A percentile compares a stretch with the other conserved stretches of the same genome.
phyloP scores from a whole-genome alignment of 2,888 invertebrate species.

The Orchestes rusci region DNA sequence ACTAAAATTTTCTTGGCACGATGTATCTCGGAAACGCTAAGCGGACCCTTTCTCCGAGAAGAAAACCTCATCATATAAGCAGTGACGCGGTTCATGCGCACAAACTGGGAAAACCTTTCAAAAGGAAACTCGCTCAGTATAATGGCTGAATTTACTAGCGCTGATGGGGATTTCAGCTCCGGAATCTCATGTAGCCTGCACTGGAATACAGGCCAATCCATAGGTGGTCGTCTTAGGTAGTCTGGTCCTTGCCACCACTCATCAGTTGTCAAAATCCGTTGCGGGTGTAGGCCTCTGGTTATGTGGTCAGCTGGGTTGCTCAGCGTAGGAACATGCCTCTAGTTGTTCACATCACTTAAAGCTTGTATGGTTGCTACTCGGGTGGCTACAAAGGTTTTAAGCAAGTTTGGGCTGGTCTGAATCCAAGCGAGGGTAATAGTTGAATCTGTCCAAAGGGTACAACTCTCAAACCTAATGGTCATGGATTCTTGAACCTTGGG shows the following conservation, averaged over 20 bases:
- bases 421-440: conserved; percentile 23
- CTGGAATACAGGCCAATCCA: too few relatives aligned
- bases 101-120: conserved; percentile 5
- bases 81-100: not conserved
- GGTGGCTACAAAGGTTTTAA: conserved; percentile 26
- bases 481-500: conserved; percentile 9
- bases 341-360: conserved; percentile 3
- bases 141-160: too few relatives aligned
- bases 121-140: too few relatives aligned
- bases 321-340: conserved; percentile 19
- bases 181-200: too few relatives aligned
- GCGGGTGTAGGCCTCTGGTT: too few relatives aligned
- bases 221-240: too few relatives aligned
- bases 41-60: too few relatives aligned
- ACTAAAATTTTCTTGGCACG: too few relatives aligned
- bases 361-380: conserved; percentile 25
- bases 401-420: conserved; percentile 14
- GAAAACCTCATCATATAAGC: conserved; percentile 4
- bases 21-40: too few relatives aligned
- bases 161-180: too few relatives aligned
- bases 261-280: too few relatives aligned
- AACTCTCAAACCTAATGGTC: conserved; percentile 13
- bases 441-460: conserved; percentile 26
- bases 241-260: too few relatives aligned
- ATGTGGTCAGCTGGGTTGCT: conserved; percentile 9